These are phyloP conservation scores for Cololabis saira DNA, from an alignment of 2,113 vertebrate species.

Conservation along the genomic window DNA sequence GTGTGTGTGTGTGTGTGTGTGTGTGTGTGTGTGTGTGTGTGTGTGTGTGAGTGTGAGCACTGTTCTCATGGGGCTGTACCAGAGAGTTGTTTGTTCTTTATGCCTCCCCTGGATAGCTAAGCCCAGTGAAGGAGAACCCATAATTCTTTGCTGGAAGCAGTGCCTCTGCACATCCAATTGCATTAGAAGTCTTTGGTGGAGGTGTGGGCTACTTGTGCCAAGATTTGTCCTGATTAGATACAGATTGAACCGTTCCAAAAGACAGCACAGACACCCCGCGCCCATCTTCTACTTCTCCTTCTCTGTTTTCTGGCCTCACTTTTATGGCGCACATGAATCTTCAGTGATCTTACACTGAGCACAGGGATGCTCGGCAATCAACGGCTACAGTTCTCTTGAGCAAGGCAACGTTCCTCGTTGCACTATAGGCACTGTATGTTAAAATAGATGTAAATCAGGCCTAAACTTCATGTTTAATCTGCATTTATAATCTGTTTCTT, in stretches of 20 bases:
- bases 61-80: conserved; percentile 64
- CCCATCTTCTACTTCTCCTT: conserved; percentile 12
- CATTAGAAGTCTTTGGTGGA: conserved; percentile 79
- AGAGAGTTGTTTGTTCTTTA: conserved; percentile 74
- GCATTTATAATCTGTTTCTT: not conserved
- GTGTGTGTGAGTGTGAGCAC: conserved; percentile 51
- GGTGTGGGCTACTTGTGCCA: conserved; percentile 67
- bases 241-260: conserved; percentile 74
- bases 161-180: conserved; percentile 80
- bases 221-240: conserved; percentile 82
- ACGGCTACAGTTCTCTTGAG: no score
- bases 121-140: conserved; percentile 83
- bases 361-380: not conserved
- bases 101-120: conserved; percentile 64
- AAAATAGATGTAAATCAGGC: no score
- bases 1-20: no score
- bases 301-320: conserved; percentile 40
- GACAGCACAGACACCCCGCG: conserved; percentile 58
- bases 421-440: no score
- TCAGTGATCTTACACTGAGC: conserved; percentile 2
- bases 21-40: conserved; percentile 40
- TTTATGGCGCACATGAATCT: conserved; percentile 25
- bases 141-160: conserved; percentile 81
- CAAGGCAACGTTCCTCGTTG: not conserved
- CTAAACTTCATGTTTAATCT: no score